Conservation (phyloP, 2,113 vertebrate species). For the Etheostoma spectabile region DNA sequence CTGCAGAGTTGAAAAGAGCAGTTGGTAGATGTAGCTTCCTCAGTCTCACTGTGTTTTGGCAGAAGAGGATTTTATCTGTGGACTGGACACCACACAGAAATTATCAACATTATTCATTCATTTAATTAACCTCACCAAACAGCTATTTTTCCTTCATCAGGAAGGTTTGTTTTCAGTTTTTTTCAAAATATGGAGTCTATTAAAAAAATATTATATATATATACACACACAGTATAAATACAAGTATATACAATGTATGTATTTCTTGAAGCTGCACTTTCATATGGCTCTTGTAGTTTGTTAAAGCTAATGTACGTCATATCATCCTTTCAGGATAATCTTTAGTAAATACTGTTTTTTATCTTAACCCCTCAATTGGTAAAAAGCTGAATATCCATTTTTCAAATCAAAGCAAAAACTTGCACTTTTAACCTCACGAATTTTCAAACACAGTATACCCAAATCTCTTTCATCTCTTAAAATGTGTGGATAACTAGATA, state of each 20-base stretch:
- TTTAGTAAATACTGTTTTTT: background rate
- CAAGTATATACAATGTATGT: too few relatives aligned
- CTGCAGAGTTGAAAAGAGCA: conserved; percentile 18
- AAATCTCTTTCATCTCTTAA: conserved; percentile 1
- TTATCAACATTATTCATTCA: background rate
- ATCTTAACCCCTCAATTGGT: background rate
- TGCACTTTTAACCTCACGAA: background rate
- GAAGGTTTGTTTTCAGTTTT: background rate
- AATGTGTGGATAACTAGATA: background rate
- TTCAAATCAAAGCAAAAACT: background rate
- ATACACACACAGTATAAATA: too few relatives aligned
- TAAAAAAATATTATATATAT: background rate
- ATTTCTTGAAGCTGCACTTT: too few relatives aligned
- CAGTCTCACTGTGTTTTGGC: background rate
- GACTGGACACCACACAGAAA: conserved; percentile 1
- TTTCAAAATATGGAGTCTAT: background rate
- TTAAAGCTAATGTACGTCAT: too few relatives aligned
- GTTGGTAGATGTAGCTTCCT: conserved; percentile 7
- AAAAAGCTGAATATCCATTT: background rate
- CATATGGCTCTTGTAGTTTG: too few relatives aligned
- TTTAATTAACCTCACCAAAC: background rate
- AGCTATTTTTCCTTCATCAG: background rate
- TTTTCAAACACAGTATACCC: background rate
- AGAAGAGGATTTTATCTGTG: conserved; percentile 16
- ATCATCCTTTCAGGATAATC: background rate